Percentiles rank a stretch among this genome's conserved stretches.
These are phyloP conservation scores for Cavia porcellus DNA, from an alignment of 2,113 vertebrate species.

Conservation along the genomic window DNA sequence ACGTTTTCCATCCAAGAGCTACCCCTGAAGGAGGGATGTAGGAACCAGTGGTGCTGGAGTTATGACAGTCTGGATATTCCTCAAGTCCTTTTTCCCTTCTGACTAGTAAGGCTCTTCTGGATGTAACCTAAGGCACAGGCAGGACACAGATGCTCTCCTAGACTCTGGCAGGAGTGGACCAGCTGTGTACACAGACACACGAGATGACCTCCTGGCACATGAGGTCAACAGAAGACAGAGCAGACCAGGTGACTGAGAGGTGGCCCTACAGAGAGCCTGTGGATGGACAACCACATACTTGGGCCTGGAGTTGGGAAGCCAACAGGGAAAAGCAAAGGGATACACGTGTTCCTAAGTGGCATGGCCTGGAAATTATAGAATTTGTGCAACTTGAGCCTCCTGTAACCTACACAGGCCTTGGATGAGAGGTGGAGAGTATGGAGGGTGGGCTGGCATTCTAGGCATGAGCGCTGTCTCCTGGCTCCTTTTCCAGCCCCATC, in stretches of 20 bases:
- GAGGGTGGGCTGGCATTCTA: slow-evolving; percentile 53
- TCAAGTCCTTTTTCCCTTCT: neutral
- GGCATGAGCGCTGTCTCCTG: slow-evolving; percentile 19
- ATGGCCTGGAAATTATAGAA: neutral
- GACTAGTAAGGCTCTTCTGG: neutral
- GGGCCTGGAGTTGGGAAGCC: neutral
- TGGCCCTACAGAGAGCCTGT: slow-evolving; percentile 40
- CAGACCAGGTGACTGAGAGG: slow-evolving; percentile 61
- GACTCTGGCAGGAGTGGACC: slow-evolving; percentile 46
- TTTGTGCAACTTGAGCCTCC: neutral
- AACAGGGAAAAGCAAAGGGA: neutral
- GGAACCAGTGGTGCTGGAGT: neutral
- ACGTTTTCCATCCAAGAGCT: neutral
- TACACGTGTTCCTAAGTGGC: rapidly evolving
- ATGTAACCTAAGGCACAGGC: neutral
- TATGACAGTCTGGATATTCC: neutral
- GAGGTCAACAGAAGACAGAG: slow-evolving; percentile 78
- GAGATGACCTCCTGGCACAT: slow-evolving; percentile 55
- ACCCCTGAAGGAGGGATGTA: neutral
- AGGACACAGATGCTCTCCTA: neutral
- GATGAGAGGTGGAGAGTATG: neutral
- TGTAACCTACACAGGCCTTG: rapidly evolving
- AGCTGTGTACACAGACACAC: slow-evolving; percentile 73
- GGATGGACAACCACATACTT: slow-evolving; percentile 38
- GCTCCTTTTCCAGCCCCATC: neutral